Percentiles rank a stretch among this genome's conserved stretches.
Conservation (phyloP, 1,140 invertebrate genomes). For the Ceratosolen fusciceps region DNA sequence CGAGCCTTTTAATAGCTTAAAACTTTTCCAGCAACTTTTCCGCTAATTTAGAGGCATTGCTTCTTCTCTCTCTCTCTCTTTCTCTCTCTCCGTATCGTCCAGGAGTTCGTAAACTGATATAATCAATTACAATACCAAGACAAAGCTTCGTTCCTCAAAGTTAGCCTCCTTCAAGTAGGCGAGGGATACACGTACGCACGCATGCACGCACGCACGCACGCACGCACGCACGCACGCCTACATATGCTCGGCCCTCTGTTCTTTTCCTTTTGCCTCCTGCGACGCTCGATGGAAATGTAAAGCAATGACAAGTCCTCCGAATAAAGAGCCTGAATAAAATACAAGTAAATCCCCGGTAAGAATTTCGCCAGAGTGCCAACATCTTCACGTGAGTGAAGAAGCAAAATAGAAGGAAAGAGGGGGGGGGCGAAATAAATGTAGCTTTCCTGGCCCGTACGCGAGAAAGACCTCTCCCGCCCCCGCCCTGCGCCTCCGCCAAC, state of each 20-base stretch:
- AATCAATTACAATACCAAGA: constrained; percentile 33
- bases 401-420: constrained; percentile 12
- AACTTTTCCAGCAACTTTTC: constrained; percentile 9
- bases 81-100: not conserved
- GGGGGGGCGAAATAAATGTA: constrained; percentile 4
- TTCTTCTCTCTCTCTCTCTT: no score
- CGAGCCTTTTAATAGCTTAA: not conserved
- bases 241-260: constrained; percentile 6
- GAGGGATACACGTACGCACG: no score
- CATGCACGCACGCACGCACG: no score
- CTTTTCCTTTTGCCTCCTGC: constrained; percentile 1
- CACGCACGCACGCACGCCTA: no score
- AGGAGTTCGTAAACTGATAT: not conserved
- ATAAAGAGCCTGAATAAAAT: constrained; percentile 71
- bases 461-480: constrained; percentile 33
- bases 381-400: constrained; percentile 33
- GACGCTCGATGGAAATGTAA: constrained; percentile 68
- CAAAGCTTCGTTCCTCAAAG: constrained; percentile 23
- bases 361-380: constrained; percentile 44
- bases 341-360: constrained; percentile 66
- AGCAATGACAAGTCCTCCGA: constrained; percentile 68
- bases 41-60: constrained; percentile 1
- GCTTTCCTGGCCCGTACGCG: constrained; percentile 29
- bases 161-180: constrained; percentile 5
- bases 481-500: no score